Evolutionary conservation across 2,113 vertebrate genomes (phyloP), one percentile per base, ranked within the genome.

Genomic region (Calidris pugnax): DNA sequence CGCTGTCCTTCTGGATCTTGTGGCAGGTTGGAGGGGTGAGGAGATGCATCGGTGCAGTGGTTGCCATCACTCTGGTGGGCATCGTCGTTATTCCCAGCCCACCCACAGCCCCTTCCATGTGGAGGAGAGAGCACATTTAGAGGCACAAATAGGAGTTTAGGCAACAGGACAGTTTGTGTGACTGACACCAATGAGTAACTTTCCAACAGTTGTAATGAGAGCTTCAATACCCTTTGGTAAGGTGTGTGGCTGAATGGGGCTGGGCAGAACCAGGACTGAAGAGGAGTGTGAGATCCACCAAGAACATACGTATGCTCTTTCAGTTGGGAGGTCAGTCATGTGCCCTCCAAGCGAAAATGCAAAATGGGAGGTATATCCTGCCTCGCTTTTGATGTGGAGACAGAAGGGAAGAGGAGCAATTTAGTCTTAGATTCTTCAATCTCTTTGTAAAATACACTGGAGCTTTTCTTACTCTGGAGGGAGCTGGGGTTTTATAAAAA

Each of bases 41-140:
- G 14, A 30, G 41, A 8, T 47, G 18, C 37, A 23, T 8, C 2
- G 3, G 3, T 35, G 64, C 0, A 0, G 15, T 43, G 9, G 45
- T 33, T 57, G 7, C 57, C 48, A 33, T 75, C n/a, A 3, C 10
- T 45, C 47, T 30, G 43, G 6, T 53, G 50, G 73, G 30, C 55
- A 5, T 6, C n/a, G 10, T 14, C 8, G 0, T 55, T 60, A 41
- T 35, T 91, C 55, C 24, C 33, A 33, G 87, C 35, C 22, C 48
- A 59, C 21, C 4, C 3, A 0, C 63, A 72, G 55, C 23, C 10
- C 32, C 43, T 82, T 75, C 60, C n/a, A 28, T 4, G 0, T 39
- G 43, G 39, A 60, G 28, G n/a, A 60, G 32, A 32, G n/a, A 4
- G 18, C 28, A 7, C 1, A 0, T 87, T 72, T 41, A 47, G 56